These are phyloP conservation scores for Akabosia matsudoensis DNA, from an alignment of 1,140 invertebrate species.

Conservation along the genomic window DNA sequence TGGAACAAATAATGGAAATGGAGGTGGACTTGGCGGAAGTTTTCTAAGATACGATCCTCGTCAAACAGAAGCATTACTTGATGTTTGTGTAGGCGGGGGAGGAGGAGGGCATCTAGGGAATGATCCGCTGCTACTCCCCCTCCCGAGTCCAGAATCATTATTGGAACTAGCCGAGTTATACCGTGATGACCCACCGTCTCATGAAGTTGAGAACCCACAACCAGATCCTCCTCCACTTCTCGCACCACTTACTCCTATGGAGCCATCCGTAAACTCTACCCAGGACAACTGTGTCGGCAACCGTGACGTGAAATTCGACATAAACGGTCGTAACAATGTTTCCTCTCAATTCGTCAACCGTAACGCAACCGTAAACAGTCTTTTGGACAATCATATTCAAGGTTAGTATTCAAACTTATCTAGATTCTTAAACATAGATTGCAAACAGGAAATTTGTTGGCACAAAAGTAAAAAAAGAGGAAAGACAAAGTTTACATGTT, in stretches of 20 bases:
- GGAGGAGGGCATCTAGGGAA: conserved; percentile 42
- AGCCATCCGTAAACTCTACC: conserved; percentile 32
- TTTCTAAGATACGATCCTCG: conserved; percentile 44
- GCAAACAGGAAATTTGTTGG: no score
- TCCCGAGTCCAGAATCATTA: conserved; percentile 44
- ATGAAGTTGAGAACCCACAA: conserved; percentile 45
- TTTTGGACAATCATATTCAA: conserved; percentile 42
- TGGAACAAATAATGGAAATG: conserved; percentile 36
- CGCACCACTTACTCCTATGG: conserved; percentile 45
- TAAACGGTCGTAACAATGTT: conserved; percentile 3
- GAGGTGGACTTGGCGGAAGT: conserved; percentile 35
- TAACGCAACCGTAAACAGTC: background rate
- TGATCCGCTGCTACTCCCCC: conserved; percentile 43
- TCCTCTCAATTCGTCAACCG: conserved; percentile 30
- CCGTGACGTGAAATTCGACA: conserved; percentile 19
- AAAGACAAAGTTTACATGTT: no score
- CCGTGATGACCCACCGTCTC: conserved; percentile 45
- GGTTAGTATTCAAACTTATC: no score
- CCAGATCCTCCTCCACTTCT: conserved; percentile 47
- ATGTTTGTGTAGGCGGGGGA: conserved; percentile 45
- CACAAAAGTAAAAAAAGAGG: no score
- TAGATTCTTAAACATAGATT: no score
- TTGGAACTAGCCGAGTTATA: conserved; percentile 46
- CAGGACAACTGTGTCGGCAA: conserved; percentile 38
- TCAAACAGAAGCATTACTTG: conserved; percentile 43